phyloP scores from a whole-genome alignment of 2,888 invertebrate genomes.

The Blastobasis adustella region DNA sequence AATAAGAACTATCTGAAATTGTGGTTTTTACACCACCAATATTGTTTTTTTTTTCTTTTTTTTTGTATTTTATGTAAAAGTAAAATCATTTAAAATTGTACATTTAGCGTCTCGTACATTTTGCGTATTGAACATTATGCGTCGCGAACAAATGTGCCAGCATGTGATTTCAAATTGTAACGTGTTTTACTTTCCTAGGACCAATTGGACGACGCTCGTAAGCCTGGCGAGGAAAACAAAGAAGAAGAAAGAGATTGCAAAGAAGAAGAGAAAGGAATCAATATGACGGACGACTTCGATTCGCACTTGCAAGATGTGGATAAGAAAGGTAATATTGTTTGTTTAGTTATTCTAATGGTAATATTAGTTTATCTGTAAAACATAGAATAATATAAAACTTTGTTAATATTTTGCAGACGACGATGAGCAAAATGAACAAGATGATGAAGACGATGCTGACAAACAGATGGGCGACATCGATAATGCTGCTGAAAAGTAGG shows the following conservation, averaged over 20 bases:
- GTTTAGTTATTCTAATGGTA: not conserved
- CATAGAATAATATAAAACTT: not conserved
- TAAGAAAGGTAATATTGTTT: constrained; percentile 62
- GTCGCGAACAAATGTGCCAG: too few species aligned
- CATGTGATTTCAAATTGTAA: not conserved
- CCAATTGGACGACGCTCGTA: constrained; percentile 91
- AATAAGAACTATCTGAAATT: too few species aligned
- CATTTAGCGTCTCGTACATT: too few species aligned
- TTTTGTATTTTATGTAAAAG: too few species aligned
- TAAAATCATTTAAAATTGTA: too few species aligned
- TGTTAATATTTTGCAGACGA: constrained; percentile 37
- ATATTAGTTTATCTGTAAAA: not conserved
- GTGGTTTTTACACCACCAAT: too few species aligned
- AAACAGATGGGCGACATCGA: constrained; percentile 98
- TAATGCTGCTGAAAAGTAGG: constrained; percentile 85
- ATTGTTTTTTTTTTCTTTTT: too few species aligned
- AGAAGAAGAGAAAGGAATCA: constrained; percentile 93
- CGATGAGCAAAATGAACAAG: constrained; percentile 77
- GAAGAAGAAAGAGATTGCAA: constrained; percentile 85
- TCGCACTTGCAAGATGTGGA: constrained; percentile 88
- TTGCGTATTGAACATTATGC: too few species aligned
- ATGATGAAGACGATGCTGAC: constrained; percentile 88
- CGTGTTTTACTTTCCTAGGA: constrained; percentile 76
- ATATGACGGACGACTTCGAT: constrained; percentile 97
- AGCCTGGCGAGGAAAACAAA: constrained; percentile 85